Evolutionary conservation across 2,113 vertebrate species (phyloP).

Genomic region (Salvelinus namaycush): DNA sequence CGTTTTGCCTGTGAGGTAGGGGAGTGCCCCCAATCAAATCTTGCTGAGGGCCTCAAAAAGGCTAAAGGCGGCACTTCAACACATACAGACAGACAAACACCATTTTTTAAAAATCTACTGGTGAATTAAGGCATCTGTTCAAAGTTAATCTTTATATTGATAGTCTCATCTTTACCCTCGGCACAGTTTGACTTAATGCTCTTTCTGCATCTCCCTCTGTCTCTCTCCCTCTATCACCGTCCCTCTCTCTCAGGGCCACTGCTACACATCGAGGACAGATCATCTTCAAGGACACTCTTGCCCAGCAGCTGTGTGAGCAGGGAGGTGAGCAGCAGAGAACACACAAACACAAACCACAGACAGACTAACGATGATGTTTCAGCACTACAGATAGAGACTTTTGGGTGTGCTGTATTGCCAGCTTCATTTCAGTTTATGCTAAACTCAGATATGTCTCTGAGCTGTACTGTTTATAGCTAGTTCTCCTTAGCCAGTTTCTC

Average conservation of each 20-base stretch:
- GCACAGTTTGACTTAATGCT: not conserved
- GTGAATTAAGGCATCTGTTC: slow-evolving; percentile 39
- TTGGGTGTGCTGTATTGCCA: slow-evolving; percentile 65
- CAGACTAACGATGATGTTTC: not conserved
- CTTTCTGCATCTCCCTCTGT: slow-evolving; percentile 5
- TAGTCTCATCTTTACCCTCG: not conserved
- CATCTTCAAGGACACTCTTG: slow-evolving; percentile 98
- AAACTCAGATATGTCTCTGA: slow-evolving; percentile 53
- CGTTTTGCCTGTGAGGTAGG: no score
- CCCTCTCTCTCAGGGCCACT: slow-evolving; percentile 81
- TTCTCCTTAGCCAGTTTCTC: slow-evolving; percentile 53
- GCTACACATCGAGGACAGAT: slow-evolving; percentile 95
- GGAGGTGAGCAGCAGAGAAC: slow-evolving; percentile 83
- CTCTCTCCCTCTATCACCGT: not conserved
- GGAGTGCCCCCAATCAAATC: no score
- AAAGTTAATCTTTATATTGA: slow-evolving; percentile 36
- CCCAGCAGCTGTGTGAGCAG: slow-evolving; percentile 95
- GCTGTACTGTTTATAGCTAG: slow-evolving; percentile 60
- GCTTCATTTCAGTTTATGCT: slow-evolving; percentile 73
- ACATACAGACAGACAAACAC: not conserved
- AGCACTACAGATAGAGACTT: slow-evolving; percentile 44
- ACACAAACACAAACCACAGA: slow-evolving; percentile 4
- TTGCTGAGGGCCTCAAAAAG: no score
- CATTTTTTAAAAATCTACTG: not conserved
- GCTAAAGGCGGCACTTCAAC: no score